Evolutionary conservation across 2,113 vertebrate species (phyloP), one percentile per base, ranked within the genome.

Genomic region (Poecilia latipinna): DNA sequence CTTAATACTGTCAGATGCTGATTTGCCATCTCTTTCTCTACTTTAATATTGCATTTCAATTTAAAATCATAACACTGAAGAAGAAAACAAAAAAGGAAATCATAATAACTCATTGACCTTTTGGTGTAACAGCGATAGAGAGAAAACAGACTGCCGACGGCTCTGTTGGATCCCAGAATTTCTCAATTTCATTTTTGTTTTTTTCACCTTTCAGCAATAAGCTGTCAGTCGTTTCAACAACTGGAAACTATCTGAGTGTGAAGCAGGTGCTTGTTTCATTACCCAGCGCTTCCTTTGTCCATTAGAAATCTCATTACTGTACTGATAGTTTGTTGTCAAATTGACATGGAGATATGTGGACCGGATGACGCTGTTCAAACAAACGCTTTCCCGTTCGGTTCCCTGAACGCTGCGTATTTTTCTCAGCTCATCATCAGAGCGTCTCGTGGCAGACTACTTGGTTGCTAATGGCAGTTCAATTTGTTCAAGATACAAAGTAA

Each of bases 1-100:
- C 77, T 74, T 95, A 95, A 95, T 95, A 95, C 95, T 95, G 95
- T 95, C 92, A 90, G 91, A 89, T 88, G 92, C 93, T 91, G 87
- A 92, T 89, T 80, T 89, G 88, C 89, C 91, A 86, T 92, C 89
- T 86, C 89, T 87, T 82, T 82, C 91, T 91, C 89, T 89, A 78
- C 88, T 92, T 92, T 93, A 92, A 94, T 95, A 95, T 95, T 95
- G 95, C 95, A 95, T 95, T 95, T 92, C 89, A 92, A 92, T 93
- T 92, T 86, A 82, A 86, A 92, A 92, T 72, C 85, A 90, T 94
- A 95, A 95, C 92, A 95, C 94, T 95, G 94, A 93, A 83, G 83
- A 84, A 77, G 80, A 72, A 72, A 39, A 63, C 70, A 75, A 76
- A 48, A 42, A 42, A 42, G 13, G 15, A 15, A 42, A 15, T 13